Percentiles rank a stretch among this genome's conserved stretches.
Conservation (phyloP, 35 echinoderm and acorn worm species). For the Ptychodera flava region DNA sequence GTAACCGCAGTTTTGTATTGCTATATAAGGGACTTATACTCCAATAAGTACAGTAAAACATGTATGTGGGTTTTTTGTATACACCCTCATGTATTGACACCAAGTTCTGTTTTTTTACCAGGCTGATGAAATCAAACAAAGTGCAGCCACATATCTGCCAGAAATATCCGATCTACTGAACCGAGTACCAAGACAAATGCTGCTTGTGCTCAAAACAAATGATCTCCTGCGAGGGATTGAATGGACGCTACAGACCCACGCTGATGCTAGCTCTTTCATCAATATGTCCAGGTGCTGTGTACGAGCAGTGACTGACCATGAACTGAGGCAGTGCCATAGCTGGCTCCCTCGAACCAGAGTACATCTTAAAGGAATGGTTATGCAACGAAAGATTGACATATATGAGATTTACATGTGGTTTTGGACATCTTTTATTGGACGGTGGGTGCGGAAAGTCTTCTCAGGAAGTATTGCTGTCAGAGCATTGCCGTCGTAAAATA, state of each 20-base stretch:
- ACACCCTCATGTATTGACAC: no score
- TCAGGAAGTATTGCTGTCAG: no score
- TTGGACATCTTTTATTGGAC: background rate
- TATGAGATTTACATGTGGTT: background rate
- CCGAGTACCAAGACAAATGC: constrained; percentile 82
- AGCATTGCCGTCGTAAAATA: no score
- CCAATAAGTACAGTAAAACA: no score
- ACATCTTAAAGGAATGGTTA: background rate
- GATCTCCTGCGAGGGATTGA: constrained; percentile 92
- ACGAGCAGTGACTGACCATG: constrained; percentile 56
- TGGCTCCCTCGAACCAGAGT: background rate
- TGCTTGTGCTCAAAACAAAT: constrained; percentile 90
- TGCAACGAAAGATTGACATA: background rate
- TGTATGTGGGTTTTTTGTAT: no score
- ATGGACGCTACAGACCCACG: constrained; percentile 46
- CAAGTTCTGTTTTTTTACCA: no score
- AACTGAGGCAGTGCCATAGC: constrained; percentile 29
- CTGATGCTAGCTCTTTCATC: constrained; percentile 93
- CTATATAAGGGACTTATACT: no score
- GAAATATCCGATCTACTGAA: constrained; percentile 84
- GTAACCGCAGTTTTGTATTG: no score
- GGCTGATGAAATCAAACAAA: constrained; percentile 63
- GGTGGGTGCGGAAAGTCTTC: background rate
- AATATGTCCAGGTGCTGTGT: constrained; percentile 98
- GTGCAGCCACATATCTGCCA: constrained; percentile 64